Conservation (phyloP, 2,888 invertebrate species). For the Acanthopleura granulata region DNA sequence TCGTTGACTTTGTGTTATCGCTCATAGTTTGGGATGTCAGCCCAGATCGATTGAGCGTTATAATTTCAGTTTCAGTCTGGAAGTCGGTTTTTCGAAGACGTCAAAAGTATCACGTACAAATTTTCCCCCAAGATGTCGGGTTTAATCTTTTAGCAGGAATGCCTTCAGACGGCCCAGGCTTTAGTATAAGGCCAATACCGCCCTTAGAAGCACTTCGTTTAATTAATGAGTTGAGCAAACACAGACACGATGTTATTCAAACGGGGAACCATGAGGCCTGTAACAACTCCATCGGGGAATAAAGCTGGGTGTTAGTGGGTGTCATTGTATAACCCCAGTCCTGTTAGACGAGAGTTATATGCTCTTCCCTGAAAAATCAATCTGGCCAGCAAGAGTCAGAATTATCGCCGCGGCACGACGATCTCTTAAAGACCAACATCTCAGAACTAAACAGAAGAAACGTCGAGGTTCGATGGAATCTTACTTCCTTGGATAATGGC, state of each 20-base stretch:
- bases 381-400: too few species aligned
- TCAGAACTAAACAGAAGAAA: too few species aligned
- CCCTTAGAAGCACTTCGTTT: conserved; percentile 15
- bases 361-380: not conserved
- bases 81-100: not conserved
- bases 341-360: not conserved
- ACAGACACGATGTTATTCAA: not conserved
- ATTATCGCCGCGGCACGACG: too few species aligned
- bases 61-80: not conserved
- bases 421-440: too few species aligned
- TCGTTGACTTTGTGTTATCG: not conserved
- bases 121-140: not conserved
- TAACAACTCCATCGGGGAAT: not conserved
- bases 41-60: not conserved
- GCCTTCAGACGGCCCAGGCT: not conserved
- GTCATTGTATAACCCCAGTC: conserved; percentile 4
- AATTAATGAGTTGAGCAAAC: conserved; percentile 14
- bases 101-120: not conserved
- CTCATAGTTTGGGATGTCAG: not conserved
- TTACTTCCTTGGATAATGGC: too few species aligned
- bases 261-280: not conserved
- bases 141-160: conserved; percentile 14
- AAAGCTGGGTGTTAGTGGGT: not conserved
- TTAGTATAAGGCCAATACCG: not conserved
- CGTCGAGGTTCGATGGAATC: too few species aligned